A percentile compares a stretch with the other conserved stretches of the same genome.
Conservation (phyloP, 2,888 invertebrate genomes). For the Chaetogeoica ovagalla region DNA sequence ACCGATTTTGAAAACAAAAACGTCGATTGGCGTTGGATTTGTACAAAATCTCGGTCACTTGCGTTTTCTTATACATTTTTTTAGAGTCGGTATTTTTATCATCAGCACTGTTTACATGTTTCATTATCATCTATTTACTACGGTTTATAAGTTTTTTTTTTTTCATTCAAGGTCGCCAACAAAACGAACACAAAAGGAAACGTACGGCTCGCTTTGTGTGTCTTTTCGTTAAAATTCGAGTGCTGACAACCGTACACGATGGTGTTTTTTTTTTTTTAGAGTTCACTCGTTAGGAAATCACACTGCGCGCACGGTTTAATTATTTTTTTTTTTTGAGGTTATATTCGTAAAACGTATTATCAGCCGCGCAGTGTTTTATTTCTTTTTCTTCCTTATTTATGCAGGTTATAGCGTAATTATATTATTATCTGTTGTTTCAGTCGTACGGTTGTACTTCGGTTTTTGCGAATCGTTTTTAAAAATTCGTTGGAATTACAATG, state of each 20-base stretch:
- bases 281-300: neutral
- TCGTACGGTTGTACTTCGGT: no score
- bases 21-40: neutral
- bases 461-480: no score
- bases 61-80: neutral
- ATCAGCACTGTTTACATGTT: slow-evolving; percentile 6
- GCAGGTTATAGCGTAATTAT: no score
- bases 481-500: no score
- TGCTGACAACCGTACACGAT: neutral
- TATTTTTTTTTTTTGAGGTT: slow-evolving; percentile 24
- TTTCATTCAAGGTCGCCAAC: slow-evolving; percentile 19
- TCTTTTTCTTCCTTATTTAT: no score
- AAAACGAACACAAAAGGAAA: neutral
- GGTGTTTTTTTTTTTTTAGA: neutral
- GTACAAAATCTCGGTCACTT: no score
- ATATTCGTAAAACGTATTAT: neutral
- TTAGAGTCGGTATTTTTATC: slow-evolving; percentile 35
- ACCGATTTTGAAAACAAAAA: no score
- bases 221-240: neutral
- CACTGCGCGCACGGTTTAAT: neutral
- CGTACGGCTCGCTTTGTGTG: neutral
- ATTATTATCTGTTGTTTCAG: no score
- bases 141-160: neutral
- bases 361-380: neutral
- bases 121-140: neutral